Percentiles rank a stretch among this genome's conserved stretches.
Conservation (phyloP, 2,797 vertebrate species). For the Pangasius krempfi region DNA sequence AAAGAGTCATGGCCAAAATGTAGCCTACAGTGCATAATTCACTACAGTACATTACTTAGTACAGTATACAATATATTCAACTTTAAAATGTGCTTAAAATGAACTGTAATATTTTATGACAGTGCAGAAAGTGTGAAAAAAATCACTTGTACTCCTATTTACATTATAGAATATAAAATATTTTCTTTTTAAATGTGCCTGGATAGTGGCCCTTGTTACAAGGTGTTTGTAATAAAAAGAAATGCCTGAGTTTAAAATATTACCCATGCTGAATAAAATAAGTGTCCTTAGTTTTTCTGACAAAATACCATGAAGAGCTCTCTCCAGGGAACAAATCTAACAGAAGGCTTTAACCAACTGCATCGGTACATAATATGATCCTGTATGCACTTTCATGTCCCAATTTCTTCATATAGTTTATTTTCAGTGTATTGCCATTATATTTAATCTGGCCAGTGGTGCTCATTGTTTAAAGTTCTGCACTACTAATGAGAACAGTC, state of each 20-base stretch:
- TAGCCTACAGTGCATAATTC: background rate
- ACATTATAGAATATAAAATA: too few species aligned
- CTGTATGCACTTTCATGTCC: background rate
- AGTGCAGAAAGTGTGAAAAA: too few species aligned
- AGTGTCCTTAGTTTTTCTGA: background rate
- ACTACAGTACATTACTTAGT: background rate
- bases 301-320: background rate
- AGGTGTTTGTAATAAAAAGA: too few species aligned
- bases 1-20: background rate
- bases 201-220: too few species aligned
- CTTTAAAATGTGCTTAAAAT: background rate
- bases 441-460: background rate
- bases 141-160: too few species aligned
- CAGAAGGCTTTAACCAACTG: background rate
- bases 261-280: background rate
- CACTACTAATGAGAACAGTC: background rate
- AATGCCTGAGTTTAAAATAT: too few species aligned
- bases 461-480: background rate
- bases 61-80: background rate
- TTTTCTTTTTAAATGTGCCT: too few species aligned
- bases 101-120: background rate
- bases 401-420: background rate
- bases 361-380: background rate
- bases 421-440: background rate
- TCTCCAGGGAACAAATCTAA: background rate